Evolutionary conservation across 2,113 vertebrate genomes (phyloP).

Genomic region (Microcebus griseorufus): DNA sequence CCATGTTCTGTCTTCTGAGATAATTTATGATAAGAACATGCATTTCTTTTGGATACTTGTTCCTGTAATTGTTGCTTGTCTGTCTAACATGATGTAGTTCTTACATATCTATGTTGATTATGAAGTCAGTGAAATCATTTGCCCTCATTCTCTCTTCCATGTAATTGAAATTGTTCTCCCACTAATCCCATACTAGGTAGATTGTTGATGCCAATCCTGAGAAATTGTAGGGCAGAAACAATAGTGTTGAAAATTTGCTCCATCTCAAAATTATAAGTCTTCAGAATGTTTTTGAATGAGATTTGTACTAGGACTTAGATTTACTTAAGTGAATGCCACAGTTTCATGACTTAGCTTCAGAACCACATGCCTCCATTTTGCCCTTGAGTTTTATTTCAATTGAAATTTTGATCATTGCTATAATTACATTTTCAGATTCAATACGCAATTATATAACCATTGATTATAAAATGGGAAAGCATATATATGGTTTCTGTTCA

Average conservation of each 20-base stretch:
- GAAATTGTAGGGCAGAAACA: neutral
- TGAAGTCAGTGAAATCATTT: neutral
- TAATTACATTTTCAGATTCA: conserved; percentile 16
- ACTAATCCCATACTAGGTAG: neutral
- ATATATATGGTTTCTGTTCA: neutral
- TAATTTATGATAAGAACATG: neutral
- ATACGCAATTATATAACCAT: neutral
- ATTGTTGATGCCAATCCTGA: neutral
- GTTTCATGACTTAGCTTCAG: neutral
- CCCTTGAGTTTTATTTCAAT: conserved; percentile 18
- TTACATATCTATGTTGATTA: neutral
- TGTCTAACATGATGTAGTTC: neutral
- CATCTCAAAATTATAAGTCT: neutral
- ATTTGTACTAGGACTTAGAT: neutral
- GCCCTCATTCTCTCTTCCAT: neutral
- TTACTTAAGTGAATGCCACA: neutral
- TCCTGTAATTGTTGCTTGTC: neutral
- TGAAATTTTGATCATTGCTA: neutral
- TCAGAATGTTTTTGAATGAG: neutral
- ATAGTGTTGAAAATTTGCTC: neutral
- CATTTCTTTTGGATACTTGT: neutral
- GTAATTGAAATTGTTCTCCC: neutral
- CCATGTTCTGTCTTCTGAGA: neutral
- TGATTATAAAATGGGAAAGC: neutral
- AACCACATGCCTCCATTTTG: neutral